Evolutionary conservation across 2,888 invertebrate genomes (phyloP), one percentile per base, ranked within the genome.

Genomic region (Erebia ligea): DNA sequence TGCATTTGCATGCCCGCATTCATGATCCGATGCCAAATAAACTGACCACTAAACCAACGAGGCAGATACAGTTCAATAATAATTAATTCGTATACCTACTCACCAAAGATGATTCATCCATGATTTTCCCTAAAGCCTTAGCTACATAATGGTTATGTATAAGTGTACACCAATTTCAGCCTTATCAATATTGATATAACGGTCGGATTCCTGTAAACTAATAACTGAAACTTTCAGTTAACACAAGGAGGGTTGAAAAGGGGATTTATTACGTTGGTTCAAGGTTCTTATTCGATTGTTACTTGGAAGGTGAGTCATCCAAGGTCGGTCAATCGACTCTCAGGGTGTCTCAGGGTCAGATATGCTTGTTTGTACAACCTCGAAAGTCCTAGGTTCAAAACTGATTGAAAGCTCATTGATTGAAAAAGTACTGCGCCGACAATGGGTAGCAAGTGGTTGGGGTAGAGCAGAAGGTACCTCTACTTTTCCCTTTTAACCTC

Each of bases 331-430:
- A 52, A 34, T 34, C 56, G 56, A 65, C 52, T 57, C n/a, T 56
- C 68, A 71, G 59, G 71, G 71, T 61, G 17, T 57, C n/a, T 56
- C 68, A 71, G 59, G 71, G 71, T 61, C 34, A 40, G n/a, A 64
- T 52, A 17, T 64, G 45, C 11, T 45, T 50, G 34, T 52, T 52
- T 34, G 34, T 34, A 21, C 45, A 58, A 58, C 58, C 34, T 57
- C 21, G 21, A 4, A 54, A 54, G 54, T 19, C 54, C 45, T 8
- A 45, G 17, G 52, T 52, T 17, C n/a, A 15, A 6, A 52, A 11
- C 45, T 11, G 45, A 45, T 45, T 45, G 40, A 40, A 40, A 40
- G 40, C 40, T 40, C n/a, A n/a, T n/a, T 11, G 45, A 45, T 45
- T 45, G 25, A 25, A 25, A 25, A 25, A 25, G 25, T 25, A 25